phyloP scores from a whole-genome alignment of 2,888 invertebrate species.

The Pedicia rivosa region DNA sequence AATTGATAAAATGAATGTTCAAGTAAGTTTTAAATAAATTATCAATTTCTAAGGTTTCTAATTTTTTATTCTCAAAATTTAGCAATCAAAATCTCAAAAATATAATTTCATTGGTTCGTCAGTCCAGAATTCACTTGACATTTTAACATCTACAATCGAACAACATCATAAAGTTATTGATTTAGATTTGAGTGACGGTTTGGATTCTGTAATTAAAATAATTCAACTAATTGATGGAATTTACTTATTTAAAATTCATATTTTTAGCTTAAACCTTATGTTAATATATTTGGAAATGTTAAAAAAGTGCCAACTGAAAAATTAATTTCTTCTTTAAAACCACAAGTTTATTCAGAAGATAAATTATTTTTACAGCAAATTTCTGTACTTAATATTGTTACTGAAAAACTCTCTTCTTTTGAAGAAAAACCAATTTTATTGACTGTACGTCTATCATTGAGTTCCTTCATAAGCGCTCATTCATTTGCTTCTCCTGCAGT shows the following conservation, averaged over 20 bases:
- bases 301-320: slow-evolving; percentile 15
- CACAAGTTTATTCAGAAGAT: slow-evolving; percentile 22
- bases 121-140: slow-evolving; percentile 28
- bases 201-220: slow-evolving; percentile 40
- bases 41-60: not conserved
- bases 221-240: slow-evolving; percentile 14
- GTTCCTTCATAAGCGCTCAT: slow-evolving; percentile 22
- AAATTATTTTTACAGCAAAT: slow-evolving; percentile 23
- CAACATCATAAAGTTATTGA: slow-evolving; percentile 43
- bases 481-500: slow-evolving; percentile 23
- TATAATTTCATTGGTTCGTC: slow-evolving; percentile 20
- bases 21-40: slow-evolving; percentile 11
- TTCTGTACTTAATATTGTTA: slow-evolving; percentile 17
- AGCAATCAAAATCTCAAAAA: slow-evolving; percentile 17
- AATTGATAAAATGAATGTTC: slow-evolving; percentile 29
- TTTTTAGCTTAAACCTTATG: slow-evolving; percentile 13
- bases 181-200: slow-evolving; percentile 43
- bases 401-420: slow-evolving; percentile 15
- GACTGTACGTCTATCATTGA: slow-evolving; percentile 19
- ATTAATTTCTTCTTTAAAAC: slow-evolving; percentile 17
- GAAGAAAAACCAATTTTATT: slow-evolving; percentile 19
- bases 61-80: not conserved
- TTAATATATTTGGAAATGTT: slow-evolving; percentile 19
- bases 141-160: slow-evolving; percentile 41
- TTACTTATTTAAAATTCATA: slow-evolving; percentile 2